phyloP scores from a whole-genome alignment of 2,113 vertebrate genomes.

The Boleophthalmus pectinirostris region DNA sequence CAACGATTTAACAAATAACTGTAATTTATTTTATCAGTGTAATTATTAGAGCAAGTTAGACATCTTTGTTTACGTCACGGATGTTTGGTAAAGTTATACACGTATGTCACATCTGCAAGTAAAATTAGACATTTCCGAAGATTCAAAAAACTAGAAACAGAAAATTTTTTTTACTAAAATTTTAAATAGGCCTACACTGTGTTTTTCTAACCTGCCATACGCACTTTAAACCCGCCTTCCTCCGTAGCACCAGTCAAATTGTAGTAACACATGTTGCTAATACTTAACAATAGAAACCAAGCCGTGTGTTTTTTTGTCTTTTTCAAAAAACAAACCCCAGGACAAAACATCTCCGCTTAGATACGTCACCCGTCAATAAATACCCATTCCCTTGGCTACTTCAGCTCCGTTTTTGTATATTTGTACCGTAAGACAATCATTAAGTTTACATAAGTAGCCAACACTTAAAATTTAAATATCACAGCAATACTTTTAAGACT shows the following conservation, averaged over 20 bases:
- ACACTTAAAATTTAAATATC: constrained; percentile 54
- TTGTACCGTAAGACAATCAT: constrained; percentile 70
- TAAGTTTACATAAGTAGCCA: constrained; percentile 36
- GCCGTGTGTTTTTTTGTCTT: constrained; percentile 45
- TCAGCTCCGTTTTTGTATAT: constrained; percentile 55
- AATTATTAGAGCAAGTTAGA: no score
- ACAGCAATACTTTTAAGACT: constrained; percentile 74
- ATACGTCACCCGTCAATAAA: constrained; percentile 70
- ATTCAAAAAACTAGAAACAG: no score
- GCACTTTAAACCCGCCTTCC: constrained; percentile 58
- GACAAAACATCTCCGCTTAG: constrained; percentile 53
- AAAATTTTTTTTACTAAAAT: no score
- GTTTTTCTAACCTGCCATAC: no score
- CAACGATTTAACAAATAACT: no score
- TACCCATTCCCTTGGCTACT: constrained; percentile 68
- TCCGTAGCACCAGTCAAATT: constrained; percentile 70
- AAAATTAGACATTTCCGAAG: no score
- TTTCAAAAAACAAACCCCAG: constrained; percentile 56
- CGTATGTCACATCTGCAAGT: no score
- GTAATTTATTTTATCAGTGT: no score
- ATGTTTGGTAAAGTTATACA: no score
- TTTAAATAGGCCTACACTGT: no score
- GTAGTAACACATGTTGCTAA: constrained; percentile 60
- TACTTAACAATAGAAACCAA: constrained; percentile 59
- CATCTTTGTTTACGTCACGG: no score